phyloP scores from a whole-genome alignment of 2,797 vertebrate species.

The Characodon lateralis region DNA sequence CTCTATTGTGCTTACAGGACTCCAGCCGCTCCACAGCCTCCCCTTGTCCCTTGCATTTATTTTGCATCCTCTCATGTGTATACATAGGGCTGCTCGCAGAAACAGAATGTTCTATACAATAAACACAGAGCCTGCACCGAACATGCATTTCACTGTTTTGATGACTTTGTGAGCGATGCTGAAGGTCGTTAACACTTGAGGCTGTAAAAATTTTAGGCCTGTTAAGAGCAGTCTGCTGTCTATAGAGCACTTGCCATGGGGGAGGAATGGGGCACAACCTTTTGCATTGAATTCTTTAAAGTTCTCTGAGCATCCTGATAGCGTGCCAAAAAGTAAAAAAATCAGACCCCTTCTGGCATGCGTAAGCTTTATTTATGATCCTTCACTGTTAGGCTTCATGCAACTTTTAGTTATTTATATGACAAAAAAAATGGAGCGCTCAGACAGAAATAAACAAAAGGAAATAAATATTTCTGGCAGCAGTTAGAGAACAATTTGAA shows the following conservation, averaged over 20 bases:
- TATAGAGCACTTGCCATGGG: conserved; percentile 7
- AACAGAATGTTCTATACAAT: conserved; percentile 53
- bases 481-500: conserved; percentile 64
- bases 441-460: conserved; percentile 59
- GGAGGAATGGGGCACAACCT: conserved; percentile 22
- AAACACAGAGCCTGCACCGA: conserved; percentile 33
- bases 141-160: conserved; percentile 34
- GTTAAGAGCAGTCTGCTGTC: conserved; percentile 26
- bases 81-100: conserved; percentile 50
- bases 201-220: conserved; percentile 21
- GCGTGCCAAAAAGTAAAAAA: conserved; percentile 54
- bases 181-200: conserved; percentile 31
- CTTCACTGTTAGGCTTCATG: conserved; percentile 57
- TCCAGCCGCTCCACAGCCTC: conserved; percentile 61
- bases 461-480: conserved; percentile 50
- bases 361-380: conserved; percentile 64
- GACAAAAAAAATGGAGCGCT: conserved; percentile 30
- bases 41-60: conserved; percentile 57
- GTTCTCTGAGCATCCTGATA: conserved; percentile 53
- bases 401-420: conserved; percentile 51
- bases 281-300: conserved; percentile 65
- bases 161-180: conserved; percentile 24
- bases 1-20: conserved; percentile 59
- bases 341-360: conserved; percentile 33
- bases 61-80: conserved; percentile 64